phyloP scores from a whole-genome alignment of 23 tunicate species.

The Diplosoma virens region DNA sequence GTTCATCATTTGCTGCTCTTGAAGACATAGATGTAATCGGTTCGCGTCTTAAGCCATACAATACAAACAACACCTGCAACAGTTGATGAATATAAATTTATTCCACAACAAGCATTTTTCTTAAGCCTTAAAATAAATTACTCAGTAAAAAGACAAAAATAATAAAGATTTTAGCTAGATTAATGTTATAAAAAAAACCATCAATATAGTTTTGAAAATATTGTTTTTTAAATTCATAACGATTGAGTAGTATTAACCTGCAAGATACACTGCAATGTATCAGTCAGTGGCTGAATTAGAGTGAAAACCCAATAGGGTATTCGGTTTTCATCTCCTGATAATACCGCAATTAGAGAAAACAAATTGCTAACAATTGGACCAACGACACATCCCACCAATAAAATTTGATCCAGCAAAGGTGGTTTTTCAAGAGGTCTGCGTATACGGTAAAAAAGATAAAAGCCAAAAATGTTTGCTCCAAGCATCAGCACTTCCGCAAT shows the following conservation, averaged over 20 bases:
- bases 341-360: constrained; percentile 50
- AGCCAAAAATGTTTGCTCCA: constrained; percentile 35
- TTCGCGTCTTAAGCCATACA: constrained; percentile 57
- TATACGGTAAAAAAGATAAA: constrained; percentile 32
- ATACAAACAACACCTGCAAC: constrained; percentile 34
- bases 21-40: constrained; percentile 41
- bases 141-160: neutral
- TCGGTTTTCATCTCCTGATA: constrained; percentile 29
- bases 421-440: constrained; percentile 40
- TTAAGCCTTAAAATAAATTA: neutral
- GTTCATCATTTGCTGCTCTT: constrained; percentile 19
- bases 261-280: constrained; percentile 34
- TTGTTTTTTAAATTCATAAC: no score
- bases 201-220: no score
- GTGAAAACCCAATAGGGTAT: constrained; percentile 27
- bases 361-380: constrained; percentile 40
- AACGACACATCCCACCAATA: constrained; percentile 36
- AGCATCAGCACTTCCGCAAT: constrained; percentile 47
- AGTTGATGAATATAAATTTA: neutral
- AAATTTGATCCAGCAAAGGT: constrained; percentile 37
- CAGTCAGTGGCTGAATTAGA: constrained; percentile 35
- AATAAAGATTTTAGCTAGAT: neutral
- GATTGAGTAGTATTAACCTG: constrained; percentile 31
- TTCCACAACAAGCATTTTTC: neutral
- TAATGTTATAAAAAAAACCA: neutral